phyloP scores from a whole-genome alignment of 2,797 vertebrate genomes.

The Ataeniobius toweri region DNA sequence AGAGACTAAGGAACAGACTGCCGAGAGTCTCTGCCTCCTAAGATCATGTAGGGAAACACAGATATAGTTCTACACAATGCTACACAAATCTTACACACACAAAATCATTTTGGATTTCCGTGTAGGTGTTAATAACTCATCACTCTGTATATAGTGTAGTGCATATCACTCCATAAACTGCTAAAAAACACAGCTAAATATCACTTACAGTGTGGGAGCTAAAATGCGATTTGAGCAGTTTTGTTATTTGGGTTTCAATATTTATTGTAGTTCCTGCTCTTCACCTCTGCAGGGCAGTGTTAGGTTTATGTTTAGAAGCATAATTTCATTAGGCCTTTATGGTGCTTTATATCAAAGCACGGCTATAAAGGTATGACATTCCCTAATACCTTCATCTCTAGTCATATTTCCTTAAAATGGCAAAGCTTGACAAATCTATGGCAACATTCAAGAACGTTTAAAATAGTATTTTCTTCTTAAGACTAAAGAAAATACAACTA shows the following conservation, averaged over 20 bases:
- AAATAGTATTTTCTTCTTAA: too few species aligned
- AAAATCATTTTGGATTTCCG: slow-evolving; percentile 31
- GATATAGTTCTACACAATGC: slow-evolving; percentile 54
- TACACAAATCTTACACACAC: slow-evolving; percentile 4
- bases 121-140: slow-evolving; percentile 61
- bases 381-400: not conserved
- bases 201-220: slow-evolving; percentile 27
- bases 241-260: slow-evolving; percentile 9
- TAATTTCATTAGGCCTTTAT: not conserved
- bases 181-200: slow-evolving; percentile 23
- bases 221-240: slow-evolving; percentile 11
- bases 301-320: slow-evolving; percentile 10
- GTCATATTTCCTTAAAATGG: not conserved
- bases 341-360: not conserved
- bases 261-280: slow-evolving; percentile 10
- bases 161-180: slow-evolving; percentile 16
- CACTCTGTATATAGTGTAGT: slow-evolving; percentile 28
- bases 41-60: slow-evolving; percentile 77
- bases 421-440: not conserved
- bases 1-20: slow-evolving; percentile 85
- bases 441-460: not conserved
- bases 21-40: slow-evolving; percentile 85
- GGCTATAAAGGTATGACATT: not conserved
- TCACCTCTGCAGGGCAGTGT: slow-evolving; percentile 1
- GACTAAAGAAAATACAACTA: too few species aligned